Base-by-base conservation (phyloP, 1,140 invertebrate genomes). In the Dinothrombium tinctorium region DNA sequence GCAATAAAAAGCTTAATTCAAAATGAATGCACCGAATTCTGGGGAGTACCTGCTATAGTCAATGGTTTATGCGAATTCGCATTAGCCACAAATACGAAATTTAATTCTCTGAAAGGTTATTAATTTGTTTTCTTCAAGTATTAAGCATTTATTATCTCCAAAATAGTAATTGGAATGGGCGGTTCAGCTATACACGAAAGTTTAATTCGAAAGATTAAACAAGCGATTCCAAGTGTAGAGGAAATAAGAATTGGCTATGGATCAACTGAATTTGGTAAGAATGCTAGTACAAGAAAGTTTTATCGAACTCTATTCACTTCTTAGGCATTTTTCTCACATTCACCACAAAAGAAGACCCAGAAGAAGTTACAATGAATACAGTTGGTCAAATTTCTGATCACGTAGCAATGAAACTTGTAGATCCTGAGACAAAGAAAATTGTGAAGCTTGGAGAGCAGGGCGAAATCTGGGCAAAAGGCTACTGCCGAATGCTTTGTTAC, bases 21-120 rank as follows among this genome's bases (percentile, higher is more conserved):
- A 20, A 17, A 37, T 11, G 14, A 37, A 52, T 83, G 81, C 50
- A 73, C 71, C 3, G 54, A 76, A 6, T 56, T 81, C 11, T 78
- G 76, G 50, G 89, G 87, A 9, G 94, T 89, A 0, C 90, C 90
- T 4, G 95, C 89, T 0, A 96, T 98, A 86, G 84, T 78, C 55
- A 75, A 92, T 41, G 83, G 94, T 56, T 63, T 83, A 40, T 50
- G 84, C 11, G 15, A 7, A 8, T 21, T 19, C n/a, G 8, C 31
- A 4, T 24, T 29, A 4, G 7, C 12, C 8, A n/a, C 4, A 2
- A 26, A 26, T 5, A 29, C 38, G 9, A 17, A 23, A 17, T 14
- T 35, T 20, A 12, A 17, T 3, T n/a, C 14, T 11, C 33, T 42
- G 21, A 35, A 11, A 33, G 36, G 37, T 25, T 15, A 25, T 6